Evolutionary conservation across 1,140 invertebrate species (phyloP).

Genomic region (Drosophila obscura): DNA sequence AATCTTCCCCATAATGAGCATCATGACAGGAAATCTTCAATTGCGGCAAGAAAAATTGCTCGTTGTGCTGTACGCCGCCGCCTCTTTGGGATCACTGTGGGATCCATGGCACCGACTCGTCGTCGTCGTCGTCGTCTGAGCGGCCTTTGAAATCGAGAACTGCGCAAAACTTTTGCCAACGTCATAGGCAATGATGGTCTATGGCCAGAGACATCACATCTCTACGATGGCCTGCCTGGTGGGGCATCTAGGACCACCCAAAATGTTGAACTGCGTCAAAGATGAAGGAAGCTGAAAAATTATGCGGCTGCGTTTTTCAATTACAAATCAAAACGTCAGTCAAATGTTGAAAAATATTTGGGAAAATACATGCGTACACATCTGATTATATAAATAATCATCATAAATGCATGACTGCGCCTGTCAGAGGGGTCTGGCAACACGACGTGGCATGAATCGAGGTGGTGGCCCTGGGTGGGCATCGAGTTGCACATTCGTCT

Average conservation of each 20-base stretch:
- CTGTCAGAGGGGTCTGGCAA: not conserved
- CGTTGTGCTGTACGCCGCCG: not conserved
- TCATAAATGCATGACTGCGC: conserved; percentile 43
- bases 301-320: conserved; percentile 59
- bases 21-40: conserved; percentile 70
- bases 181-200: conserved; percentile 6
- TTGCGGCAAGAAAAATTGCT: conserved; percentile 38
- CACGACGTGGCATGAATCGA: conserved; percentile 6
- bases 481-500: conserved; percentile 41
- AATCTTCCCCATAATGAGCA: conserved; percentile 48
- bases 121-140: too few relatives aligned
- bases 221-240: too few relatives aligned
- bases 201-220: too few relatives aligned
- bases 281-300: conserved; percentile 44
- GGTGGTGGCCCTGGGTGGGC: conserved; percentile 22
- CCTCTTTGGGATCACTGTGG: conserved; percentile 12
- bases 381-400: conserved; percentile 43
- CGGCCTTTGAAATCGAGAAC: conserved; percentile 66
- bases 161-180: conserved; percentile 48
- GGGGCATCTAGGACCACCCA: conserved; percentile 54
- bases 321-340: conserved; percentile 78
- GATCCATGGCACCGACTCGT: too few relatives aligned
- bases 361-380: conserved; percentile 42
- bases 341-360: conserved; percentile 66
- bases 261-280: conserved; percentile 36